Conservation (phyloP, 2,888 invertebrate genomes). For the Linnaemya tessellans region DNA sequence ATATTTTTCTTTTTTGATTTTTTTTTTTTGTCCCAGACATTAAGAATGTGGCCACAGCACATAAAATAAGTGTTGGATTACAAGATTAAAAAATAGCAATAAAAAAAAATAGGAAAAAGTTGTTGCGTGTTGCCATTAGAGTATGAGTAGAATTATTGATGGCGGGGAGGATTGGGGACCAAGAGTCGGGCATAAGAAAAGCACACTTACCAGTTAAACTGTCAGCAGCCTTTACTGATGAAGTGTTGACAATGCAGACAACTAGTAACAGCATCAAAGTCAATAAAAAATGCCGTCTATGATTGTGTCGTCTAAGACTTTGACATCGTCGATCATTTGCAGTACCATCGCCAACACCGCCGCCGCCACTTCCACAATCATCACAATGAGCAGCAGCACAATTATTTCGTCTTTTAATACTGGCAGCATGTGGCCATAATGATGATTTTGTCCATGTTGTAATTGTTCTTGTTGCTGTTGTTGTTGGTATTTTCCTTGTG, state of each 20-base stretch:
- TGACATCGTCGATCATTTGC: constrained; percentile 41
- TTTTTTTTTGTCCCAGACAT: constrained; percentile 6
- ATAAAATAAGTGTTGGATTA: constrained; percentile 52
- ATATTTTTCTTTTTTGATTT: not conserved
- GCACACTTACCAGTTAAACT: constrained; percentile 74
- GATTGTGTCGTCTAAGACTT: constrained; percentile 55
- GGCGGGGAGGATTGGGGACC: not conserved
- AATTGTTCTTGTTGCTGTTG: constrained; percentile 22
- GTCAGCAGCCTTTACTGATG: constrained; percentile 72
- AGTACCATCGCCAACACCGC: not conserved
- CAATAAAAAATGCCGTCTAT: constrained; percentile 66
- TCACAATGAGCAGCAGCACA: constrained; percentile 27
- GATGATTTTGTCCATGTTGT: constrained; percentile 26
- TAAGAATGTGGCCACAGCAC: constrained; percentile 30
- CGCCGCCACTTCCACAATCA: not conserved
- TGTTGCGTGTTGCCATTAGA: not conserved
- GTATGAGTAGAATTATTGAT: not conserved
- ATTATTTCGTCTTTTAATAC: constrained; percentile 55
- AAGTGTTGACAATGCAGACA: constrained; percentile 71
- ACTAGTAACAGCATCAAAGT: constrained; percentile 71
- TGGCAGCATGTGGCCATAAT: constrained; percentile 51
- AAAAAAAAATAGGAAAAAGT: not conserved
- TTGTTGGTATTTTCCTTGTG: constrained; percentile 37
- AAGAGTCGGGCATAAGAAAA: not conserved
- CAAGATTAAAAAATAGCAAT: constrained; percentile 41